phyloP scores from a whole-genome alignment of 2,888 invertebrate genomes.

The Spisula subtruncata region DNA sequence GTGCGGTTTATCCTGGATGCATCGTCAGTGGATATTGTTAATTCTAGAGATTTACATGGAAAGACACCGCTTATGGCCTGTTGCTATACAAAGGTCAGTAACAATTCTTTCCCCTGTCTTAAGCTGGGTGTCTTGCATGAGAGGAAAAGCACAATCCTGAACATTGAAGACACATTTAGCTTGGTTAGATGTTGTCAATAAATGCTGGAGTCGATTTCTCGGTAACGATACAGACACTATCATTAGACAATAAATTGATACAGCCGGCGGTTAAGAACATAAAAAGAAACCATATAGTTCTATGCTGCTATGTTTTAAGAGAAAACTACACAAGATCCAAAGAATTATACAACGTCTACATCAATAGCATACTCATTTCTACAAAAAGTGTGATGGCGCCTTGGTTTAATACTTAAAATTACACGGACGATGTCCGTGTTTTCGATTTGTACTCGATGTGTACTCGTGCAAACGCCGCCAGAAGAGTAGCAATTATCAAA shows the following conservation, averaged over 20 bases:
- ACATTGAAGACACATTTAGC: not conserved
- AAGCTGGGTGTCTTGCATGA: not conserved
- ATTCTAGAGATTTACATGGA: constrained; percentile 83
- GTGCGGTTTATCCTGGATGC: constrained; percentile 85
- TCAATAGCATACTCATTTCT: too few species aligned
- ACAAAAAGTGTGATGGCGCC: too few species aligned
- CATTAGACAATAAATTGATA: constrained; percentile 1
- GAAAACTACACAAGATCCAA: not conserved
- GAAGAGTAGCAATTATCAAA: too few species aligned
- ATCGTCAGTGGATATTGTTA: constrained; percentile 80
- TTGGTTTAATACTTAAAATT: too few species aligned
- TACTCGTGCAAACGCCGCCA: too few species aligned
- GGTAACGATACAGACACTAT: not conserved
- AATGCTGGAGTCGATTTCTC: not conserved
- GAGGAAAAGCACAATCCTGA: not conserved
- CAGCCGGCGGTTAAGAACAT: not conserved
- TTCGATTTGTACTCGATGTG: too few species aligned
- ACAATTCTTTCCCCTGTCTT: not conserved
- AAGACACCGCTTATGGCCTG: constrained; percentile 84
- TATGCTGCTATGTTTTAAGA: not conserved
- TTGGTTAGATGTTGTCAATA: not conserved
- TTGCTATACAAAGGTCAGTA: constrained; percentile 83
- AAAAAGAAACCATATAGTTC: not conserved
- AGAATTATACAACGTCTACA: not conserved
- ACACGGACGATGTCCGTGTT: too few species aligned